These are phyloP conservation scores for Addax nasomaculatus DNA, from an alignment of 2,113 vertebrate species.

Conservation along the genomic window DNA sequence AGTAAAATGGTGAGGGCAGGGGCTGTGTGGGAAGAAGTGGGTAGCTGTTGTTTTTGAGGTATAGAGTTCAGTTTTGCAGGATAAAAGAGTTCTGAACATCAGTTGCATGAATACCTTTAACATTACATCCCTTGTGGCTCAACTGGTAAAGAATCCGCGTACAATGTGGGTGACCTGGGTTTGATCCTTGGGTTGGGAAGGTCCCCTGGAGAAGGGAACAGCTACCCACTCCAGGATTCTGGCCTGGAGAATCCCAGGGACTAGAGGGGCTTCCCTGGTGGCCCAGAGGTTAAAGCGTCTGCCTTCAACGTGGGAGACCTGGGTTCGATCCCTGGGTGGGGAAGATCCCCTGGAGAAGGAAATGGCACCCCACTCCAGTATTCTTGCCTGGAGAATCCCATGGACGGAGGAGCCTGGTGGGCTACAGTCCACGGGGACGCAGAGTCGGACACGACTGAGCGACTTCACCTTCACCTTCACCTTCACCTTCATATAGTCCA, in stretches of 20 bases:
- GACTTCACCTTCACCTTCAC: no score
- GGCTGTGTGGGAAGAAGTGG: neutral
- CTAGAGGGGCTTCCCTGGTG: no score
- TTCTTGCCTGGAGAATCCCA: no score
- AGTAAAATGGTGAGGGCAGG: rapidly evolving
- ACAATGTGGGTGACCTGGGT: neutral
- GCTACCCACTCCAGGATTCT: neutral
- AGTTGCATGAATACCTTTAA: neutral
- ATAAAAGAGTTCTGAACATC: neutral
- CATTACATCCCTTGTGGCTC: neutral
- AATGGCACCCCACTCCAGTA: no score
- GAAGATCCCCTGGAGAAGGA: no score
- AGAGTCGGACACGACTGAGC: no score
- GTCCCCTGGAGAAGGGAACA: neutral
- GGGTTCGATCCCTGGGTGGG: no score
- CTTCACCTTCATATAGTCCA: no score
- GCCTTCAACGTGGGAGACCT: no score
- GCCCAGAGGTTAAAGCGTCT: no score
- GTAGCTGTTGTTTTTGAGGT: neutral
- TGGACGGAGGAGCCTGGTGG: no score
- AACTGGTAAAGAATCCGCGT: neutral
- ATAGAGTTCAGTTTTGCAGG: neutral
- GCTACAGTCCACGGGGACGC: no score
- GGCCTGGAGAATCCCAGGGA: neutral
- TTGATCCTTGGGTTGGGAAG: neutral